phyloP scores from a whole-genome alignment of 1,140 invertebrate genomes.

The Ceratosolen fusciceps region DNA sequence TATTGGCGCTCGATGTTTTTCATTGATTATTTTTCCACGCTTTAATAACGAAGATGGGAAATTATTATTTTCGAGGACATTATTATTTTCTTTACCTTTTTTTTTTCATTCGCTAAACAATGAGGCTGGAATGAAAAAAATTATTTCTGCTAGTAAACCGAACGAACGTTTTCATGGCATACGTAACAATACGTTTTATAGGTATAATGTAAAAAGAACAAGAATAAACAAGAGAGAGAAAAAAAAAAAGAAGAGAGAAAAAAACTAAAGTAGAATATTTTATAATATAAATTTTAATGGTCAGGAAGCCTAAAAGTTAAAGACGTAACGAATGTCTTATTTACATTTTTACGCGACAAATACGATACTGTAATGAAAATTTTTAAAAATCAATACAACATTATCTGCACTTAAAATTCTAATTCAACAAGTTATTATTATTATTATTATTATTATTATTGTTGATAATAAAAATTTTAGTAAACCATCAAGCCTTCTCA shows the following conservation, averaged over 20 bases:
- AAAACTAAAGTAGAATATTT: background rate
- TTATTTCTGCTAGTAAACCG: constrained; percentile 33
- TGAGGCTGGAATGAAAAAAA: constrained; percentile 27
- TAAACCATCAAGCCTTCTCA: background rate
- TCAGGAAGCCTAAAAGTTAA: too few relatives aligned
- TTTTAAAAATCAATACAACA: constrained; percentile 25
- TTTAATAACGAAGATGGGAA: constrained; percentile 8
- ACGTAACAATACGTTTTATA: constrained; percentile 31
- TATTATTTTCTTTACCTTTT: background rate
- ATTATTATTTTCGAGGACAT: constrained; percentile 1
- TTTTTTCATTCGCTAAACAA: constrained; percentile 1
- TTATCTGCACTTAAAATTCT: constrained; percentile 5
- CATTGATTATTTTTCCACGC: background rate
- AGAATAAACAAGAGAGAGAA: constrained; percentile 13
- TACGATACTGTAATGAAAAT: constrained; percentile 9
- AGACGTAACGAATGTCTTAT: background rate
- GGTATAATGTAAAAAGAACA: constrained; percentile 35
- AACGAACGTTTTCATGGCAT: constrained; percentile 30
- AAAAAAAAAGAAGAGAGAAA: constrained; percentile 3
- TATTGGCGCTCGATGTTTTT: too few relatives aligned
- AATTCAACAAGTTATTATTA: constrained; percentile 32
- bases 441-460: constrained; percentile 12
- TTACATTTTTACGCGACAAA: too few relatives aligned
- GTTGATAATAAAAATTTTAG: constrained; percentile 17
- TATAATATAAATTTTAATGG: background rate